Evolutionary conservation across 1,140 invertebrate genomes (phyloP).

Genomic region (Diprion similis): DNA sequence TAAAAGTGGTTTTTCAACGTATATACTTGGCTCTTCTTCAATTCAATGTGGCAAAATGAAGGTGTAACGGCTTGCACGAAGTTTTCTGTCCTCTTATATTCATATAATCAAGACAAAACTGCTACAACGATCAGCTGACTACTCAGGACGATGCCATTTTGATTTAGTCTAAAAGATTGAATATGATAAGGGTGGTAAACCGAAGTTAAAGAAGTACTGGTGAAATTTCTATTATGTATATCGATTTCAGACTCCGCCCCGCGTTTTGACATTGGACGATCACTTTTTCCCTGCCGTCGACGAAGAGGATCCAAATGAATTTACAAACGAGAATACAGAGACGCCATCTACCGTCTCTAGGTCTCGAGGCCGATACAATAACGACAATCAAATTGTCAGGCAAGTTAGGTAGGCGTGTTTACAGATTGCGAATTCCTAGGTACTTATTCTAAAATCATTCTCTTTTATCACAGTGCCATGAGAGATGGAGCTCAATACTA

Average conservation of each 20-base stretch:
- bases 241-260: conserved; percentile 72
- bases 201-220: neutral
- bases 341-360: conserved; percentile 31
- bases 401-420: conserved; percentile 35
- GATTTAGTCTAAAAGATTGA: too few relatives aligned
- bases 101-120: too few relatives aligned
- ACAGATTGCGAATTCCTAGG: neutral
- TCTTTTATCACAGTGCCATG: too few relatives aligned
- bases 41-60: too few relatives aligned
- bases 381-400: conserved; percentile 48
- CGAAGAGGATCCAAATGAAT: conserved; percentile 59
- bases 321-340: conserved; percentile 36
- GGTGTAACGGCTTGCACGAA: too few relatives aligned
- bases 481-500: too few relatives aligned
- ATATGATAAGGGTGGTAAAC: too few relatives aligned
- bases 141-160: too few relatives aligned
- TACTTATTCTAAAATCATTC: neutral
- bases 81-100: too few relatives aligned
- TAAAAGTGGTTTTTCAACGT: too few relatives aligned
- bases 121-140: too few relatives aligned
- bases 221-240: conserved; percentile 4
- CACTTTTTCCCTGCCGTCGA: conserved; percentile 80
- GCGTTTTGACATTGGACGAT: conserved; percentile 81
- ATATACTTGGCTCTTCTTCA: too few relatives aligned
- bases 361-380: conserved; percentile 30